Evolutionary conservation across 23 tunicate species (phyloP).

Genomic region (Trididemnum nubilum): DNA sequence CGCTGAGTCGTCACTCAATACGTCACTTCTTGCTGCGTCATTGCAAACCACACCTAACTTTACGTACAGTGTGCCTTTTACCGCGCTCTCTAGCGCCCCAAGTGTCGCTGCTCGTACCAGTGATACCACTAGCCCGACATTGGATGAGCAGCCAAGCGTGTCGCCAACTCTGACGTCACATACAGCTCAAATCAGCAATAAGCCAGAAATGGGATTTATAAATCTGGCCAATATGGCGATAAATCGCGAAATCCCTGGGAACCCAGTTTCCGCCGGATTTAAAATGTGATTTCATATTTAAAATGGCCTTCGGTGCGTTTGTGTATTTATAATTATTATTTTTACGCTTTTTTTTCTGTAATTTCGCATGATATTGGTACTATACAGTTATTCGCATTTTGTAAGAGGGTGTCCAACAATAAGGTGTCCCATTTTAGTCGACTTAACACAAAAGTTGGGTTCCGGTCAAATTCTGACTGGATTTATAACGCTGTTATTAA

Average conservation of each 20-base stretch:
- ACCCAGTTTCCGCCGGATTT: neutral
- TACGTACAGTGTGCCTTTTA: conserved; percentile 22
- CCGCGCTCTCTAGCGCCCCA: conserved; percentile 27
- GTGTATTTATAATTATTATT: no score
- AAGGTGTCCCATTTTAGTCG: no score
- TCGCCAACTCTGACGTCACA: conserved; percentile 7
- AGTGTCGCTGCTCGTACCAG: neutral
- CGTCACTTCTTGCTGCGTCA: neutral
- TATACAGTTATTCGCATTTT: no score
- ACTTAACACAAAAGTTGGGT: no score
- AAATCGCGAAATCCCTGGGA: conserved; percentile 15
- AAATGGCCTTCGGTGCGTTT: neutral
- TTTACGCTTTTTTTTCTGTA: no score
- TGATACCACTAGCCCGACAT: neutral
- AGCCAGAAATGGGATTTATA: neutral
- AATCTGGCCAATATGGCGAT: neutral
- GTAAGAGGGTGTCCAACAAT: no score
- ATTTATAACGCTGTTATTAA: no score
- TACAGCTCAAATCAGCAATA: neutral
- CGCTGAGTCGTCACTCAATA: neutral
- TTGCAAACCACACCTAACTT: neutral
- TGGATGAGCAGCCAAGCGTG: conserved; percentile 5
- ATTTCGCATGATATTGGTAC: no score
- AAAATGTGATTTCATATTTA: neutral
- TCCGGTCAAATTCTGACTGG: no score